Base-by-base conservation (phyloP, 1,140 invertebrate species). In the Oedothorax gibbosus region DNA sequence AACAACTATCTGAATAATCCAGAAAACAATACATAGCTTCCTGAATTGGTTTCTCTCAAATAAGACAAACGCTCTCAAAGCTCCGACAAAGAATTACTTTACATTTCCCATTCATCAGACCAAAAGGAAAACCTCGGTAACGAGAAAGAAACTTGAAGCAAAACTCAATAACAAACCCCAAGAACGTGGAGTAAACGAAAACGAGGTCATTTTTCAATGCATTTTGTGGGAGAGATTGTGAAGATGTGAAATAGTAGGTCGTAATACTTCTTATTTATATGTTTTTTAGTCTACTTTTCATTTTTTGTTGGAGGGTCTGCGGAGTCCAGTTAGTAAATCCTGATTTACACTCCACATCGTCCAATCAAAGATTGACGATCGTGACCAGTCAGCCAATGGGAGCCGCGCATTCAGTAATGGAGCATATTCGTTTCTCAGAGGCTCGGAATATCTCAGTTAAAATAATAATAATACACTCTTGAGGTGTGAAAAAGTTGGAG, bases 261-360 rank as follows among this genome's bases (percentile, higher is more conserved):
- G 35, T 35, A n/a, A 1, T 35, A 35, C 35, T 35, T 35, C 35
- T 35, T 35, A 35, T 35, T 35, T 35, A 35, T 35, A 2, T 35
- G 35, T 35, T 35, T 35, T 35, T 35, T 35, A 35, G 35, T 5
- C 35, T 35, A 35, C 35, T 35, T 35, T 35, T 35, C 35, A 35
- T 35, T 35, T 35, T 35, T 1, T 35, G 35, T 35, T 1, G 5
- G 35, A 35, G 35, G 35, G 35, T n/a, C 35, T 35, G 35, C 2
- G 35, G 35, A 35, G 35, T 2, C 5, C 35, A 35, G 35, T 35
- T 35, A 35, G 35, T 35, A 79, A 79, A 79, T 79, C 77, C 65
- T 79, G 65, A 79, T 79, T 79, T 69, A 79, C 77, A 62, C 77
- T 79, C 18, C 18, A 69, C 64, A 65, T 68, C 77, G 50, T 35